These are phyloP conservation scores for Acanthaster planci DNA, from an alignment of 35 echinoderm and acorn worm genomes.

Conservation along the genomic window DNA sequence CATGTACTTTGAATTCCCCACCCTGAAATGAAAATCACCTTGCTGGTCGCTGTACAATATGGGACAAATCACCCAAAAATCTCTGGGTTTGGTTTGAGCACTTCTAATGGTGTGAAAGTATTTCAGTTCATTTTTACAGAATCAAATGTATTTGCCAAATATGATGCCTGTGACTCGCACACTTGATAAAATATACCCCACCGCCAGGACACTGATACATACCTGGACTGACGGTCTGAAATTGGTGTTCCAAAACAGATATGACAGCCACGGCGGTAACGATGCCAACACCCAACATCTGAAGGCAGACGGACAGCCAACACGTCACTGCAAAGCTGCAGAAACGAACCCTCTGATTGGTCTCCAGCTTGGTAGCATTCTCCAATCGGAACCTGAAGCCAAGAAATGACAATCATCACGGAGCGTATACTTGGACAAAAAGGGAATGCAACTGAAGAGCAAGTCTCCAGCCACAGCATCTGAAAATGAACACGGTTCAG, in stretches of 20 bases:
- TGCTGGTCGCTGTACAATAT: too few species aligned
- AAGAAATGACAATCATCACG: conserved; percentile 12
- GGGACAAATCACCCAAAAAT: too few species aligned
- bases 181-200: background rate
- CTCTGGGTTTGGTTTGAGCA: too few species aligned
- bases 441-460: too few species aligned
- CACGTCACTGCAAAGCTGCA: conserved; percentile 71
- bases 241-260: conserved; percentile 89
- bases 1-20: too few species aligned
- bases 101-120: too few species aligned
- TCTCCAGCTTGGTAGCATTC: conserved; percentile 69
- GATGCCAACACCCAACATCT: conserved; percentile 96
- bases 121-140: too few species aligned
- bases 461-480: too few species aligned
- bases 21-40: too few species aligned
- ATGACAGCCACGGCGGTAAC: conserved; percentile 85
- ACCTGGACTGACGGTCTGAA: conserved; percentile 81
- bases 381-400: conserved; percentile 75
- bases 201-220: background rate
- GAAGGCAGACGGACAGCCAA: conserved; percentile 84
- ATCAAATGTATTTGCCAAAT: background rate
- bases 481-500: too few species aligned
- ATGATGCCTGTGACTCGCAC: background rate
- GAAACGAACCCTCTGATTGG: conserved; percentile 87
- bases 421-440: too few species aligned